Evolutionary conservation across 2,797 vertebrate species (phyloP).

Genomic region (Lepus oiostolus): DNA sequence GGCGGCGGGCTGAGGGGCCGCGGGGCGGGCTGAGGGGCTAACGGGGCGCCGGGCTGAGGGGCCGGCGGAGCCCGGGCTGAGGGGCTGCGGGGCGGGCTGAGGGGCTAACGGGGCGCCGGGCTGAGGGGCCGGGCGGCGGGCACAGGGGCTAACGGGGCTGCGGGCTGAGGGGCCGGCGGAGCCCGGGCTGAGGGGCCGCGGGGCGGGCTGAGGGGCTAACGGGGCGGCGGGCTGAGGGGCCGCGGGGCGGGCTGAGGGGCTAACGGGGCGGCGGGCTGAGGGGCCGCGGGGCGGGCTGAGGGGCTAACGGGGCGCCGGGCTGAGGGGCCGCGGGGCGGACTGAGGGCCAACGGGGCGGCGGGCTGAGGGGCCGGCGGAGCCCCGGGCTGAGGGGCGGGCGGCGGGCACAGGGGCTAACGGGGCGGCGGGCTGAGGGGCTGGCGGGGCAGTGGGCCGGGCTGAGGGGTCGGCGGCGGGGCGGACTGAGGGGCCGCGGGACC

Average conservation of each 20-base stretch:
- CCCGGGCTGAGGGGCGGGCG: neutral
- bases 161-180: neutral
- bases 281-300: neutral
- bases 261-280: neutral
- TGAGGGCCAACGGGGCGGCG: neutral
- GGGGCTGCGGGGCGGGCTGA: neutral
- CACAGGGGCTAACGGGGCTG: neutral
- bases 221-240: neutral
- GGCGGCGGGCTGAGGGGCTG: neutral
- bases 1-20: neutral
- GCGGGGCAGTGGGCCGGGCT: neutral
- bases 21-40: neutral
- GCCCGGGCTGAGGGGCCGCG: neutral
- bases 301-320: neutral
- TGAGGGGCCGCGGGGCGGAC: neutral
- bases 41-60: neutral
- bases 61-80: neutral
- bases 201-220: too few species aligned
- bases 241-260: neutral
- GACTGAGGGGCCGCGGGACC: neutral
- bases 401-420: neutral
- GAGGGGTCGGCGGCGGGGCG: neutral
- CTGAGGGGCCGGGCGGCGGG: neutral
- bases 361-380: neutral
- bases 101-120: slow-evolving; percentile 1